These are phyloP conservation scores for Hexactinellida sp. DNA, from an alignment of 37 sponge, comb jelly and placozoan genomes.

Conservation along the genomic window DNA sequence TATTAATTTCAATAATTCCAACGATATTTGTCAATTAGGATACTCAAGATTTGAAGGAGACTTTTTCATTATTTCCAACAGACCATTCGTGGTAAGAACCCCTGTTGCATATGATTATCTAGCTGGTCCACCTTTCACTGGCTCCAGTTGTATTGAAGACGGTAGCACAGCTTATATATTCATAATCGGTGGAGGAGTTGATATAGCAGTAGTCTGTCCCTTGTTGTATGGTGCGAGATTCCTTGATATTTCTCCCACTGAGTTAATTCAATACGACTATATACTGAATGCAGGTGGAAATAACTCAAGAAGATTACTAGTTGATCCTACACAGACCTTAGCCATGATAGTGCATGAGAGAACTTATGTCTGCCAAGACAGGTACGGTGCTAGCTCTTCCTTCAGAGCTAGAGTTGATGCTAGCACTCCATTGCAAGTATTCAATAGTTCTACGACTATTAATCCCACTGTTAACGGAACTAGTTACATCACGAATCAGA, in stretches of 20 bases:
- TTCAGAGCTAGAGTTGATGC: conserved; percentile 9
- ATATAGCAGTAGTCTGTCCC: not conserved
- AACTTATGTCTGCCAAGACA: not conserved
- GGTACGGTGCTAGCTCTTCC: not conserved
- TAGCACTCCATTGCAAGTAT: not conserved
- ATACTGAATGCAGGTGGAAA: not conserved
- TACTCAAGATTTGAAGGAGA: not conserved
- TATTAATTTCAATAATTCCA: not conserved
- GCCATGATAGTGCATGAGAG: not conserved
- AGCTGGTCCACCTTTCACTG: not conserved
- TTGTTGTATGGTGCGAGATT: not conserved
- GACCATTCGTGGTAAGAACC: not conserved
- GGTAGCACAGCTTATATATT: not conserved
- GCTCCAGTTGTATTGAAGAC: not conserved
- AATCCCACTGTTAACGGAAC: not conserved
- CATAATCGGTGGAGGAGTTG: not conserved
- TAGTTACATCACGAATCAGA: not conserved
- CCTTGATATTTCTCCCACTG: not conserved
- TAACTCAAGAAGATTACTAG: not conserved
- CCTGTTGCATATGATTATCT: not conserved
- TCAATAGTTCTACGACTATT: not conserved
- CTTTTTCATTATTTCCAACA: not conserved
- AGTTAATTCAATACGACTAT: not conserved
- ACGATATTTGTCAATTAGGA: not conserved
- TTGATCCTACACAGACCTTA: not conserved